Evolutionary conservation across 2,888 invertebrate genomes (phyloP), one percentile per base, ranked within the genome.

Genomic region (Phymatocera aterrima): DNA sequence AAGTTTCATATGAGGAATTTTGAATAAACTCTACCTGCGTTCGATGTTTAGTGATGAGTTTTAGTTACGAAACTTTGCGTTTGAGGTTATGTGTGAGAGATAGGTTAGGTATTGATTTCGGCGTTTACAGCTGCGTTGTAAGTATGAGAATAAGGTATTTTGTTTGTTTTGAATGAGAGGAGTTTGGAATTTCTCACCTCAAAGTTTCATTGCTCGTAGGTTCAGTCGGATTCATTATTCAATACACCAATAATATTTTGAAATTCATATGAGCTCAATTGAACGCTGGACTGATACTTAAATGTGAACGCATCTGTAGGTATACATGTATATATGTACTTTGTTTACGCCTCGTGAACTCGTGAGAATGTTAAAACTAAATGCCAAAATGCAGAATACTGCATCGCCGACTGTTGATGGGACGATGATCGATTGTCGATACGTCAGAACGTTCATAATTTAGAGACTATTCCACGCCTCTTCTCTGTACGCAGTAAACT

Each of bases 211-310:
- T 87, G 77, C 82, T 85, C 12, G 83, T 87, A 5, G 88, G 88
- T 80, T 88, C 88, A 37, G 88, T 86, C 15, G 88, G 88, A 82
- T 88, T 88, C 88, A 88, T 88, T 21, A 43, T 61, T 68, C 24
- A 15, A 10, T 60, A 51, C 3, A 8, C 15, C 18, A 12, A 8
- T 6, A 18, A 10, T 64, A 1, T 37, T 18, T n/a, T 18, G 18
- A 31, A 0, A 37, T 31, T 18, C 2, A 64, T 37, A 37, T 12
- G 37, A 21, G 10, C 34, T 34, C 18, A 37, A 64, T 37, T 6
- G 37, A 37, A 64, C 18, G 10, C 61, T 37, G 61, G 28, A 0
- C 4, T 2, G 10, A 57, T 57, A 4, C 28, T 10, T 15, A 57
- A 51, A 24, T 28, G 28, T 15, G 28, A 15, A 57, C 15, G n/a